Base-by-base conservation (phyloP, 2,797 vertebrate genomes). In the Syngnathus acus region DNA sequence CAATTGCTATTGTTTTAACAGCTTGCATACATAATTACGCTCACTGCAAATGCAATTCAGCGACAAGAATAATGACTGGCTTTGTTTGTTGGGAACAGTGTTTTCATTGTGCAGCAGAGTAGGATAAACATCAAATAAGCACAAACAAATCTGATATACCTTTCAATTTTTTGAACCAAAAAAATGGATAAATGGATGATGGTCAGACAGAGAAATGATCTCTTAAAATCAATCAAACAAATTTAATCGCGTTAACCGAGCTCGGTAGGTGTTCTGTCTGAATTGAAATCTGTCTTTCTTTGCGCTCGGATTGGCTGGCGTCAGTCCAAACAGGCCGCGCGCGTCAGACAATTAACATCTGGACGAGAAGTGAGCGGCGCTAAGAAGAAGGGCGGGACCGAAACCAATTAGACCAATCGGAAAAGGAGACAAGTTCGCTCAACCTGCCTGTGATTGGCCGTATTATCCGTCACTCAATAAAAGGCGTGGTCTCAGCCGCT, bases 271-370 rank as follows among this genome's bases (percentile, higher is more conserved):
- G 42, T 43, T 13, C 42, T 9, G 42, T 43, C 42, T 19, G 16
- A 48, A 48, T 48, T 48, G 21, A n/a, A 50, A 64, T n/a, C 47
- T 6, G 13, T 9, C 16, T 5, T 38, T 1, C 66, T 1, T 37
- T 45, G 65, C 40, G 21, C 68, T 72, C 70, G 81, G 79, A 87
- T 84, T 87, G 82, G 85, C 78, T 68, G 72, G 4, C 19, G 1
- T 0, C n/a, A 4, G 4, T 32, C 55, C 60, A 53, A 57, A 39
- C 43, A 21, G 51, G 61, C 62, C 54, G 68, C 40, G 61, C 64
- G 74, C 65, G 69, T 65, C 58, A 67, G 62, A 59, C 72, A 54
- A 77, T 79, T 37, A 86, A 88, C 87, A 87, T 87, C 84, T 89
- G 84, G 85, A 47, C 75, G 78, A 68, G 74, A 81, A 79, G 68